Percentiles rank a stretch among this genome's conserved stretches.
phyloP scores from a whole-genome alignment of 2,888 invertebrate genomes.

The Drosophila stalkeri region DNA sequence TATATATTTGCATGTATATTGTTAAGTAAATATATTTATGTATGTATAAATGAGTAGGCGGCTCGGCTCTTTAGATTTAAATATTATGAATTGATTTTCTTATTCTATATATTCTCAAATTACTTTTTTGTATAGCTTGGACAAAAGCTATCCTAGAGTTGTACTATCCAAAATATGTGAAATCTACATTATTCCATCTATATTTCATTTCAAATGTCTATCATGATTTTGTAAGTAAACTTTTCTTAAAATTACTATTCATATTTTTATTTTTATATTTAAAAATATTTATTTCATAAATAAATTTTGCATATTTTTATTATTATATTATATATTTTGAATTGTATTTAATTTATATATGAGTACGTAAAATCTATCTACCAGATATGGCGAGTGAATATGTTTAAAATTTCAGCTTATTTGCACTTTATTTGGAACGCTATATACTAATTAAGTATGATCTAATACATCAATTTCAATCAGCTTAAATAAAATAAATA shows the following conservation, averaged over 20 bases:
- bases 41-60: neutral
- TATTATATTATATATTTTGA: too few species aligned
- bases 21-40: neutral
- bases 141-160: too few species aligned
- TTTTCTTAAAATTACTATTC: too few species aligned
- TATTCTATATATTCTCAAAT: neutral
- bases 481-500: neutral
- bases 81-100: neutral
- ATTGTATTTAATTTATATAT: neutral
- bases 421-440: neutral
- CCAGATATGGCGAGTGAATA: neutral
- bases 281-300: too few species aligned
- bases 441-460: neutral
- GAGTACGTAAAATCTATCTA: neutral
- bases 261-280: too few species aligned
- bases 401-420: neutral
- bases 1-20: neutral
- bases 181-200: neutral
- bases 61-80: neutral
- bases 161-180: neutral
- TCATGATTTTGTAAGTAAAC: too few species aligned
- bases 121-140: neutral
- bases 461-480: neutral
- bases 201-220: too few species aligned
- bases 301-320: too few species aligned